phyloP scores from a whole-genome alignment of 2,888 invertebrate genomes.

The Eilema sororculum region DNA sequence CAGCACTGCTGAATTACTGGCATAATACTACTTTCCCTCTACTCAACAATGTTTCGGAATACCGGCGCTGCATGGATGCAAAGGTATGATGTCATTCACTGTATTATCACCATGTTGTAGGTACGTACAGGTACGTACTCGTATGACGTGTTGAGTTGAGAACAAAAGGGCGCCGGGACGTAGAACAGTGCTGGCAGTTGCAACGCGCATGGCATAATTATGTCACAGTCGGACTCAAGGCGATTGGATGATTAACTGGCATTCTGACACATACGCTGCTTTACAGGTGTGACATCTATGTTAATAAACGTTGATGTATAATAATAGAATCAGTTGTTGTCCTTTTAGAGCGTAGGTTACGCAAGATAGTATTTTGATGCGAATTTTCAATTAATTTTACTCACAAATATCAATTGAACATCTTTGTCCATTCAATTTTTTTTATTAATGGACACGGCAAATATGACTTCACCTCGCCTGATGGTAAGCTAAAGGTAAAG shows the following conservation, averaged over 20 bases:
- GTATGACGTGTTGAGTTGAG: neutral
- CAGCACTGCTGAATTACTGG: too few species aligned
- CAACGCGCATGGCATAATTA: conserved; percentile 68
- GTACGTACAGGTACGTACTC: neutral
- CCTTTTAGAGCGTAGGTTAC: neutral
- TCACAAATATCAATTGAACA: too few species aligned
- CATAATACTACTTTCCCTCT: neutral
- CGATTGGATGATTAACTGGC: conserved; percentile 50
- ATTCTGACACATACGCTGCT: conserved; percentile 39
- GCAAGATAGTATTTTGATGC: neutral
- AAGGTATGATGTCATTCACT: conserved; percentile 12
- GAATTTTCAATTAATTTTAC: too few species aligned
- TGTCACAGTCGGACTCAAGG: conserved; percentile 62
- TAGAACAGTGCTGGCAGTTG: conserved; percentile 50
- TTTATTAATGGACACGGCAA: too few species aligned
- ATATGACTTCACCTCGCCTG: too few species aligned
- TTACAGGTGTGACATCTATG: conserved; percentile 14
- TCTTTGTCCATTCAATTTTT: too few species aligned
- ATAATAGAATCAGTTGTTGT: conserved; percentile 3
- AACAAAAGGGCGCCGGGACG: conserved; percentile 64
- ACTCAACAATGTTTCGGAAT: neutral
- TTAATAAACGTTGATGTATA: conserved; percentile 12
- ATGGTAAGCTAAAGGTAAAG: too few species aligned
- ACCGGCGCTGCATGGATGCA: neutral
- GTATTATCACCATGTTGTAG: neutral